Conservation (phyloP, 2,113 vertebrate species). For the Notechis scutatus region DNA sequence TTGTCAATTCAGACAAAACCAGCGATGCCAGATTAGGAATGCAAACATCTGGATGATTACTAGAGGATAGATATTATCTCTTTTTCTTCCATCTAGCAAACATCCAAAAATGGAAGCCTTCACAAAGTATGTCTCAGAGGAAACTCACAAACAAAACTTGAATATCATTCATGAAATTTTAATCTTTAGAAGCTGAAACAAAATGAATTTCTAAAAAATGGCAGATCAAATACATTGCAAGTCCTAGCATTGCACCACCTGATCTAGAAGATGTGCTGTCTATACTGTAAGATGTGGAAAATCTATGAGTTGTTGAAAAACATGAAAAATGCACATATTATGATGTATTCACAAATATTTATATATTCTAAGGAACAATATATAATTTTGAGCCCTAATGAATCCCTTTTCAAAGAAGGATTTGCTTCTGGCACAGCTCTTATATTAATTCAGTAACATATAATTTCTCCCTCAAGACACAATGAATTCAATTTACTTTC, state of each 20-base stretch:
- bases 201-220: background rate
- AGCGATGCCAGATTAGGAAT: background rate
- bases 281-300: background rate
- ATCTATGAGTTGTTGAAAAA: background rate
- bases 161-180: background rate
- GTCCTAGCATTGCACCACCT: background rate
- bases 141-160: background rate
- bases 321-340: background rate
- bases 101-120: background rate
- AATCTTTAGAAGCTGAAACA: background rate
- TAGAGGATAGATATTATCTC: background rate
- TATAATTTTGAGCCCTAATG: background rate
- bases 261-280: background rate
- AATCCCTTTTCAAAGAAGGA: background rate
- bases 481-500: background rate
- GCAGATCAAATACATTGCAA: background rate
- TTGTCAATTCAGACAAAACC: background rate
- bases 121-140: background rate
- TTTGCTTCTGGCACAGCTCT: background rate
- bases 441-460: background rate
- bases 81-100: background rate
- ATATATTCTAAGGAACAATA: background rate
- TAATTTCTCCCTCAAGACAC: background rate
- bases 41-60: background rate
- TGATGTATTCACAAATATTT: background rate